Evolutionary conservation across 1,140 invertebrate genomes (phyloP).

Genomic region (Brachionus koreanus): DNA sequence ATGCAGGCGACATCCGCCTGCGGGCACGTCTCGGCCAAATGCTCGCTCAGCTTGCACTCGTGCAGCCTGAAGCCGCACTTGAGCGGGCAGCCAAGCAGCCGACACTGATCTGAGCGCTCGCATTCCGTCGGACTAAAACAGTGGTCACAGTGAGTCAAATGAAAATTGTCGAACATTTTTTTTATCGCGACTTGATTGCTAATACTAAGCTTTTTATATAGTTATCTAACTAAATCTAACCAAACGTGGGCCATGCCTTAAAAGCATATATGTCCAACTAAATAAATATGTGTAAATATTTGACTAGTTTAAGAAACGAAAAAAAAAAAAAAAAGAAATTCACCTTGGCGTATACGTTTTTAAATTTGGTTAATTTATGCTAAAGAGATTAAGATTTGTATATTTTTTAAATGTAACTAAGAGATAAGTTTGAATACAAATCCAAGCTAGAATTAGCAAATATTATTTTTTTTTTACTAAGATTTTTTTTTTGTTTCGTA

Average conservation of each 20-base stretch:
- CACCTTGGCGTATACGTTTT: conserved; percentile 10
- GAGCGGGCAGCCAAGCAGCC: neutral
- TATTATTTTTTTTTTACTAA: neutral
- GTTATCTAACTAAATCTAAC: neutral
- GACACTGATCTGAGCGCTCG: neutral
- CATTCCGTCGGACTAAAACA: neutral
- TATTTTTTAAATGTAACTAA: neutral
- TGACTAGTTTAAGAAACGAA: neutral
- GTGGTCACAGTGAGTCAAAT: neutral
- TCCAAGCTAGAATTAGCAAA: neutral
- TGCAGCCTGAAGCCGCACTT: neutral
- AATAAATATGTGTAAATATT: neutral
- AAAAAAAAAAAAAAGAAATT: neutral
- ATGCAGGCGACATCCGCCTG: neutral
- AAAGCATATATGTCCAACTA: conserved; percentile 1
- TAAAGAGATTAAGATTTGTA: conserved; percentile 9
- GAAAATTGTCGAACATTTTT: neutral
- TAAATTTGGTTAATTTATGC: conserved; percentile 17
- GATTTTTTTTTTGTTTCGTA: neutral
- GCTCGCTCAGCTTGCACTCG: conserved; percentile 10
- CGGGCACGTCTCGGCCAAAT: neutral
- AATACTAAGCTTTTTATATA: neutral
- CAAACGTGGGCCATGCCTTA: neutral
- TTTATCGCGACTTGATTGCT: too few relatives aligned
- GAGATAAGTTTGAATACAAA: neutral